Base-by-base conservation (phyloP, 2,113 vertebrate genomes). In the Thinocorus orbignyianus region DNA sequence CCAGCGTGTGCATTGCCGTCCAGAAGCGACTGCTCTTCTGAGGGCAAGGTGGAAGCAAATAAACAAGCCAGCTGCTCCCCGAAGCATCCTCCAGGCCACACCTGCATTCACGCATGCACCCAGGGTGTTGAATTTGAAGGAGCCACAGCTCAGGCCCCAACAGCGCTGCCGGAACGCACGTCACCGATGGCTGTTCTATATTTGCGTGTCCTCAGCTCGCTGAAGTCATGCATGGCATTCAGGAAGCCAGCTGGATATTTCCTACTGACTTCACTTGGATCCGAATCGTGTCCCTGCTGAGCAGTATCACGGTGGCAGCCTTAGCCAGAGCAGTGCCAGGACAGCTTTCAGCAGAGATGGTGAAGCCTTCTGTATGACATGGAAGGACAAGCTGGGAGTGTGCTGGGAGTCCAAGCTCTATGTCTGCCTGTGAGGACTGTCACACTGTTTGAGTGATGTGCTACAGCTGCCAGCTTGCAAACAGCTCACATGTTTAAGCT, bases 161-260 rank as follows among this genome's bases (percentile, higher is more conserved):
- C 20, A 61, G 46, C 0, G 1, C 54, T 85, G 86, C 65, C 58
- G 1, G 3, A 71, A 73, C 20, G 31, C 65, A 79, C 6, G 0
- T 72, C 73, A 65, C 60, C 22, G 24, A 76, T 72, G 80, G 13
- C 69, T 76, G 51, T 64, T 78, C 86, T 79, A 33, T 64, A 90
- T 94, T 96, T 81, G 65, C 41, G 41, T 60, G 30, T 57, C 77
- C 83, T 92, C 72, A 81, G 48, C 66, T 89, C 6, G 2, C 49
- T 89, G 44, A 93, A 95, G 77, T 86, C 74, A 93, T 6, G 14
- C 77, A 19, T 5, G 17, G 64, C 13, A 4, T 52, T 86, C 83
- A 89, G 88, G 83, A 95, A 91, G 60, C 94, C 70, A 88, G 91
- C 35, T 84, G 81, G 73, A 71, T 89, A 91, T 81, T 81, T 91